Percentiles rank a stretch among this genome's conserved stretches.
Evolutionary conservation across 2,113 vertebrate genomes (phyloP).

Genomic region (Megaleporinus macrocephalus): DNA sequence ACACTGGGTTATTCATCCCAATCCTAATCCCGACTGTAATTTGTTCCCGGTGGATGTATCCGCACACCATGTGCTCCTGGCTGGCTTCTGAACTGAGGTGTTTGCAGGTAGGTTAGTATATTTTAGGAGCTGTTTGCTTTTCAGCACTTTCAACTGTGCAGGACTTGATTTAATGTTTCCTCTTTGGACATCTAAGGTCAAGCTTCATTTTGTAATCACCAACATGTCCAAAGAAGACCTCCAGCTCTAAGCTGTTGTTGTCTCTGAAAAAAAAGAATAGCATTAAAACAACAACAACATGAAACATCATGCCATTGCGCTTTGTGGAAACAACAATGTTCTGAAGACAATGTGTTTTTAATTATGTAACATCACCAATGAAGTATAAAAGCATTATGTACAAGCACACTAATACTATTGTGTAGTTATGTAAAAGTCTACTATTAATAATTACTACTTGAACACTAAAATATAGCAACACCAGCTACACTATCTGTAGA

Average conservation of each 20-base stretch:
- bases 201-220: background rate
- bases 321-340: background rate
- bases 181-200: background rate
- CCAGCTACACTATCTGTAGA: too few species aligned
- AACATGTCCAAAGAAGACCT: background rate
- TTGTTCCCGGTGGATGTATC: constrained; percentile 77
- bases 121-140: constrained; percentile 64
- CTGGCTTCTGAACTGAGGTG: constrained; percentile 68
- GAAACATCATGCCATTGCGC: background rate
- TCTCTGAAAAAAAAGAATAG: background rate
- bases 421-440: too few species aligned
- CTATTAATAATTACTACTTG: background rate
- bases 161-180: background rate
- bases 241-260: background rate
- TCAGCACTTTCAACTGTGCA: constrained; percentile 14
- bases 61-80: constrained; percentile 65
- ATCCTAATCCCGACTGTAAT: constrained; percentile 81
- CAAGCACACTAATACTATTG: too few species aligned
- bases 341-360: background rate
- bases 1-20: constrained; percentile 76
- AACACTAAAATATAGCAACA: too few species aligned
- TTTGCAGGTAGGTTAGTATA: constrained; percentile 73
- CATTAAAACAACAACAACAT: too few species aligned
- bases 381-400: too few species aligned
- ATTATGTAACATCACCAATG: too few species aligned